These are phyloP conservation scores for Notospermus geniculatus DNA, from an alignment of 1,140 invertebrate genomes.

Conservation along the genomic window DNA sequence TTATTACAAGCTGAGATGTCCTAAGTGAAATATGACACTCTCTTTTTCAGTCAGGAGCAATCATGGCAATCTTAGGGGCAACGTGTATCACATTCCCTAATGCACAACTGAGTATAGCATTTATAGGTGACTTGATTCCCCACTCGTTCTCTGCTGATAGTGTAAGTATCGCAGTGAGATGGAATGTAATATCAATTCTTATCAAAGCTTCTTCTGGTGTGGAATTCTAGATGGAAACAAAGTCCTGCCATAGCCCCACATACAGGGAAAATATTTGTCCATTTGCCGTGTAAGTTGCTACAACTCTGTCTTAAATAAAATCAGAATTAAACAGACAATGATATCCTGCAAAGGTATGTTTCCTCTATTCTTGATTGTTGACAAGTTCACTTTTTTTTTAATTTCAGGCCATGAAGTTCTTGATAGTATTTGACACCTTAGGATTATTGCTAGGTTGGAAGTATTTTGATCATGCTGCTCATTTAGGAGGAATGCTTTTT, in stretches of 20 bases:
- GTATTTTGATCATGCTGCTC: slow-evolving; percentile 95
- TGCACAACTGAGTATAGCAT: slow-evolving; percentile 80
- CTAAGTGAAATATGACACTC: slow-evolving; percentile 20
- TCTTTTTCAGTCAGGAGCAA: slow-evolving; percentile 80
- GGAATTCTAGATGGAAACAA: too few species aligned
- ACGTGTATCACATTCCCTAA: slow-evolving; percentile 85
- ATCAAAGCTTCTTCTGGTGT: too few species aligned
- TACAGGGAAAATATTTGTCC: too few species aligned
- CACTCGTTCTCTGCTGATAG: slow-evolving; percentile 76
- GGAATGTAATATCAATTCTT: too few species aligned
- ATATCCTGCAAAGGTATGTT: slow-evolving; percentile 1
- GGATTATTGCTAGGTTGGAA: slow-evolving; percentile 86
- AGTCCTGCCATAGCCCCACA: too few species aligned
- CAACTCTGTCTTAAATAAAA: background rate
- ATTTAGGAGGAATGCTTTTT: slow-evolving; percentile 88
- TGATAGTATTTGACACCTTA: slow-evolving; percentile 77
- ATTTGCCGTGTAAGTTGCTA: background rate
- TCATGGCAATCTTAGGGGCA: slow-evolving; percentile 84
- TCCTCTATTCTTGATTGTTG: too few species aligned
- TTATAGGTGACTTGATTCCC: slow-evolving; percentile 73
- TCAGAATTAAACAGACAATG: background rate
- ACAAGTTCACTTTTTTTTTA: too few species aligned
- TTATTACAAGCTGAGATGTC: background rate
- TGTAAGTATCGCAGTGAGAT: slow-evolving; percentile 69
- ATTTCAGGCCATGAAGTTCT: slow-evolving; percentile 80